Base-by-base conservation (phyloP, 2,888 invertebrate genomes). In the Phlogophora meticulosa region DNA sequence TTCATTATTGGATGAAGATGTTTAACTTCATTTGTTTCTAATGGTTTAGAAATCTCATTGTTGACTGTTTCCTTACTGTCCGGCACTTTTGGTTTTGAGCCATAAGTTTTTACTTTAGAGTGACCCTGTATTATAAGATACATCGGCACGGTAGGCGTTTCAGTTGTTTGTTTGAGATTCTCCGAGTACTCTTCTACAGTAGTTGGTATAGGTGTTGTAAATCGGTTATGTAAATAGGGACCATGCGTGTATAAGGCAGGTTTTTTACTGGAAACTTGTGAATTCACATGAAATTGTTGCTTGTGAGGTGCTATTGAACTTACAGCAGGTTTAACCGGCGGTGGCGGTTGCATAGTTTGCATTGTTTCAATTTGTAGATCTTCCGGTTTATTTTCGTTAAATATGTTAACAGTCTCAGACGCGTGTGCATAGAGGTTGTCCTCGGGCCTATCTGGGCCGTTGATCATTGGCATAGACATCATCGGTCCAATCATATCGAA, bases 121-220 rank as follows among this genome's bases (percentile, higher is more conserved):
- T 98, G 98, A 0, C 98, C 98, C 90, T 98, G 98, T 81, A 98
- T 98, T 34, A 98, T 98, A 28, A 98, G 94, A 85, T 98, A 98
- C 96, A 97, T 91, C 0, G 97, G 97, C 59, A 96, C 96, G 2
- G 94, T 92, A 0, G 97, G 96, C 76, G 96, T 96, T 83, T 92
- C 93, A 7, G 91, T 91, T 24, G 91, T 87, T 43, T 88, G 76
- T 73, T 87, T 90, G n/a, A 68, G 59, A 59, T 87, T 87, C 72
- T 91, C 87, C 40, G 78, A 61, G 53, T 66, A 65, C n/a, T 75
- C 76, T 40, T 78, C 67, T 68, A 96, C 90, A 73, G 96, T 95
- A 15, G 93, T 91, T 0, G 96, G 93, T 49, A 96, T 93, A 0
- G 96, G 95, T 55, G 95, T 95, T 7, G 95, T 94, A 76, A 92